Evolutionary conservation across 1,140 invertebrate genomes (phyloP), one percentile per base, ranked within the genome.

Genomic region (Cardiocondyla obscurior): DNA sequence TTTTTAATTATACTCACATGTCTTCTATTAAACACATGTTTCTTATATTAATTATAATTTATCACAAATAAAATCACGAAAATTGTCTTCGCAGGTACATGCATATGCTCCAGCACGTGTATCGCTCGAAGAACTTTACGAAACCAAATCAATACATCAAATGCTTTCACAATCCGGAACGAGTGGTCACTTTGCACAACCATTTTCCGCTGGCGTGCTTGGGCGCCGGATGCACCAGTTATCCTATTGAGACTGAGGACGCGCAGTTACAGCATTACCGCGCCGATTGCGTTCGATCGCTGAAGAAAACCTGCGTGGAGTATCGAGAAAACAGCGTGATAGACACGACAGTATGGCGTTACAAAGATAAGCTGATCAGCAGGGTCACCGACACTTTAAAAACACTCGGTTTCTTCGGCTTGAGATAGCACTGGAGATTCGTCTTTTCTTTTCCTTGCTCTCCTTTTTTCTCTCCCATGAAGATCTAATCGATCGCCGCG

Each of bases 91-190:
- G n/a, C 79, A 94, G 93, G 81, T 98, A 98, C 92, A 96, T 98
- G 96, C 98, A 99, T 93, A 98, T 98, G 98, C 91, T 98, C 88
- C 98, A 98, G 93, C 98, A 99, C 93, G 98, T 99, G 4, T 98
- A 98, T 90, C 95, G 98, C 7, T 97, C 97, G 58, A 96, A 96
- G 90, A 98, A 98, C 94, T 98, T 98, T 93, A 99, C 98, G 0
- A 98, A 98, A 93, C 98, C 98, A 0, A 97, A 98, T 85, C 97
- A 98, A 92, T 98, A 98, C 93, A 97, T 98, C 42, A 99, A 99
- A 93, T 98, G 98, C 93, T 99, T 99, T 94, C 98, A 99, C 92
- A 98, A 98, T 93, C 97, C 98, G 4, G 97, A 98, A 87, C 95
- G 97, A 81, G 98, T 98, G 19, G 95, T 98, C 7, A 98, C 97